These are phyloP conservation scores for Eupeodes corollae DNA, from an alignment of 1,140 invertebrate species.

Conservation along the genomic window DNA sequence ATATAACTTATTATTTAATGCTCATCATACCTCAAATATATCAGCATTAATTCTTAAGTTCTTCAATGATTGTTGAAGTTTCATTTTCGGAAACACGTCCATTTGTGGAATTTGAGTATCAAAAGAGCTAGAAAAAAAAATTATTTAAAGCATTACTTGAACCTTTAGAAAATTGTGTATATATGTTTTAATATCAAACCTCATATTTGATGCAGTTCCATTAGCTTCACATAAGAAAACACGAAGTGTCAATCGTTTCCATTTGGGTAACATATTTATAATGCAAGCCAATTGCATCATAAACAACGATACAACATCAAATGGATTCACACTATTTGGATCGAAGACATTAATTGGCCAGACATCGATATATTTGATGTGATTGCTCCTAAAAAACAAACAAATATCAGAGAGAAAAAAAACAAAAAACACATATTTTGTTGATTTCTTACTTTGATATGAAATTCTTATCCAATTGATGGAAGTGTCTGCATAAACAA, in stretches of 20 bases:
- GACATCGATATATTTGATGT: conserved; percentile 81
- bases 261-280: conserved; percentile 80
- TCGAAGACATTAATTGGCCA: conserved; percentile 89
- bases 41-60: conserved; percentile 51
- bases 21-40: conserved; percentile 44
- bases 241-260: conserved; percentile 68
- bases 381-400: conserved; percentile 39
- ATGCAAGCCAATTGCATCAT: conserved; percentile 96
- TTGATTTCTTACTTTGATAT: conserved; percentile 47
- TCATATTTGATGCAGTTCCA: conserved; percentile 11
- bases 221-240: conserved; percentile 67
- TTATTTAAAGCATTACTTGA: background rate
- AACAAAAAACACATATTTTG: background rate
- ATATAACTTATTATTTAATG: no score
- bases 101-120: conserved; percentile 34
- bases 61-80: conserved; percentile 48
- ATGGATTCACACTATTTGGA: conserved; percentile 62
- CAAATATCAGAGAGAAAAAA: conserved; percentile 11
- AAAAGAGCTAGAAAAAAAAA: conserved; percentile 21
- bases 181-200: no score
- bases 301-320: conserved; percentile 82
- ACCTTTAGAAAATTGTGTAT: no score
- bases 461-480: conserved; percentile 62
- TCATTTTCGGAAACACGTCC: conserved; percentile 40
- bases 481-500: conserved; percentile 85